Percentiles rank a stretch among this genome's conserved stretches.
Evolutionary conservation across 1,140 invertebrate species (phyloP).

Genomic region (Drosophila jambulina): DNA sequence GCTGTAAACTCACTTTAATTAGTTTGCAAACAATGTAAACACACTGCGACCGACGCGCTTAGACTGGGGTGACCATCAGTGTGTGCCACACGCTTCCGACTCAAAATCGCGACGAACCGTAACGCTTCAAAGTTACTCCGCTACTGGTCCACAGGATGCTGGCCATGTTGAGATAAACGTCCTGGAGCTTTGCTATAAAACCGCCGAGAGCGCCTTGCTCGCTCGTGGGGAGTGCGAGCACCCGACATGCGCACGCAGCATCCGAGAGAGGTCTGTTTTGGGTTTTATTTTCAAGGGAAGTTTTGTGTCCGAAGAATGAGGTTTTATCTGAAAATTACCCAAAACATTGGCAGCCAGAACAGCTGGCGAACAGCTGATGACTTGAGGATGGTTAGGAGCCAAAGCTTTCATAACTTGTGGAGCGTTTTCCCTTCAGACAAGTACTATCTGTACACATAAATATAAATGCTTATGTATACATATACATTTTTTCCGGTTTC

Average conservation of each 20-base stretch:
- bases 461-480: conserved; percentile 2
- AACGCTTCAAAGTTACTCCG: conserved; percentile 76
- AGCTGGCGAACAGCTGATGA: conserved; percentile 62
- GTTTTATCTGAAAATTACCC: conserved; percentile 53
- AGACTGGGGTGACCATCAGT: conserved; percentile 1
- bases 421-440: conserved; percentile 5
- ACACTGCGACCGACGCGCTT: conserved; percentile 36
- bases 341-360: conserved; percentile 58
- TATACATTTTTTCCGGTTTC: conserved; percentile 22
- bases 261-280: conserved; percentile 52
- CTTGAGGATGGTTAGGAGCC: conserved; percentile 31
- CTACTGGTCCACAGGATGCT: conserved; percentile 66
- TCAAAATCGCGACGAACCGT: conserved; percentile 59
- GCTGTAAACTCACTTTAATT: conserved; percentile 54
- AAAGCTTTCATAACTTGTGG: conserved; percentile 65
- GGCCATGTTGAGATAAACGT: conserved; percentile 55
- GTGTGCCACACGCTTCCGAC: conserved; percentile 23
- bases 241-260: conserved; percentile 67
- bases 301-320: conserved; percentile 11
- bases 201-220: not conserved
- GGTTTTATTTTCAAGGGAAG: conserved; percentile 53
- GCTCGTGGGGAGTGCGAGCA: not conserved
- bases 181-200: conserved; percentile 71
- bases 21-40: conserved; percentile 59
- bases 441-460: not conserved